Conservation (phyloP, 1,140 invertebrate species). For the Drosophila rhopaloa region DNA sequence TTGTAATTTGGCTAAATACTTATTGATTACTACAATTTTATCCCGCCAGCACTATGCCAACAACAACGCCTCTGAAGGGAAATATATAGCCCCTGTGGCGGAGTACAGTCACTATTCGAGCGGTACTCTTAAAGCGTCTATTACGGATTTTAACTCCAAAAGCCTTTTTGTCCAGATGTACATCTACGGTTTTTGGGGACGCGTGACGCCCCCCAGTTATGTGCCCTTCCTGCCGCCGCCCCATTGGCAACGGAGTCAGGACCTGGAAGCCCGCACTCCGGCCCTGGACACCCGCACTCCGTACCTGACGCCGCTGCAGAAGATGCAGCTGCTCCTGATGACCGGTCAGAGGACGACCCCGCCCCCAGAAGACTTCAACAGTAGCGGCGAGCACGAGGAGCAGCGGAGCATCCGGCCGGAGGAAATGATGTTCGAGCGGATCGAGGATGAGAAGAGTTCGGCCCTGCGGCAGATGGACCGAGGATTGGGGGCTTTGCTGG, state of each 20-base stretch:
- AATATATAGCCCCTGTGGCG: constrained; percentile 48
- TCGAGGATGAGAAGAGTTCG: constrained; percentile 12
- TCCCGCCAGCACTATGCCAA: constrained; percentile 36
- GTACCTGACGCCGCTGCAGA: constrained; percentile 42
- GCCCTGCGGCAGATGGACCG: constrained; percentile 11
- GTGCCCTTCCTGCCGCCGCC: constrained; percentile 54
- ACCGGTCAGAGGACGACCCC: constrained; percentile 33
- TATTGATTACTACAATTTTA: neutral
- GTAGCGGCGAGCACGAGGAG: constrained; percentile 13
- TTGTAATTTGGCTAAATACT: neutral
- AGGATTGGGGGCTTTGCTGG: constrained; percentile 38
- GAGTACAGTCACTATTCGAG: constrained; percentile 70
- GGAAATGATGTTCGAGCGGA: constrained; percentile 49
- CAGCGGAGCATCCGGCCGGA: constrained; percentile 22
- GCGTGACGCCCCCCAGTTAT: constrained; percentile 40
- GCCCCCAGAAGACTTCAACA: neutral
- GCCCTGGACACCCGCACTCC: neutral
- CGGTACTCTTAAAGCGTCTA: constrained; percentile 59
- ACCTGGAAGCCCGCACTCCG: neutral
- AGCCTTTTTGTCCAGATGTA: constrained; percentile 72
- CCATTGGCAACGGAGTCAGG: constrained; percentile 17
- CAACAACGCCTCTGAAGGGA: constrained; percentile 2
- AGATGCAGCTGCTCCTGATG: constrained; percentile 51
- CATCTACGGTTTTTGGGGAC: constrained; percentile 61
- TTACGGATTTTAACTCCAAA: constrained; percentile 56